A percentile compares a stretch with the other conserved stretches of the same genome.
phyloP scores from a whole-genome alignment of 2,888 invertebrate species.

The Drosophila maculinotata region DNA sequence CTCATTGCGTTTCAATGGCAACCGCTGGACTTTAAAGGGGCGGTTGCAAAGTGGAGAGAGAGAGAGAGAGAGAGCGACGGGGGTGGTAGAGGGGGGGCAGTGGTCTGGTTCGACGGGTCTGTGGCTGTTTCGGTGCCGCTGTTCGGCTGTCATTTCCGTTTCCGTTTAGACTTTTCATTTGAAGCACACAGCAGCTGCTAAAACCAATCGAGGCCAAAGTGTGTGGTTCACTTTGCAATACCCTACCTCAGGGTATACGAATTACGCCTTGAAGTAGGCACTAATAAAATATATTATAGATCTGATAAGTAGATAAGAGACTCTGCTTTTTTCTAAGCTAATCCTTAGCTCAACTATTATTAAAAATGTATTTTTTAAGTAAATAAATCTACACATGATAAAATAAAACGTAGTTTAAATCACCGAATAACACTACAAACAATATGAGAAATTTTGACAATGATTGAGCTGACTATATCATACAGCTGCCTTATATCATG shows the following conservation, averaged over 20 bases:
- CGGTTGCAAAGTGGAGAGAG: no score
- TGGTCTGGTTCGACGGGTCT: neutral
- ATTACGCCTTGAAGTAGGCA: neutral
- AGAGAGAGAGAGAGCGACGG: no score
- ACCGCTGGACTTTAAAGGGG: constrained; percentile 41
- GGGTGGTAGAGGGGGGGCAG: neutral
- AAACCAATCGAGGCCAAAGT: constrained; percentile 42
- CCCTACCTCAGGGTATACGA: no score
- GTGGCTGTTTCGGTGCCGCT: constrained; percentile 14
- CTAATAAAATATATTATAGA: neutral
- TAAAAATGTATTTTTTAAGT: neutral
- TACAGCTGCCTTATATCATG: no score
- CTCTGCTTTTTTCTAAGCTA: no score
- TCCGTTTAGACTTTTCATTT: constrained; percentile 55
- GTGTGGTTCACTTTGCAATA: neutral
- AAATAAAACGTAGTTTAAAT: no score
- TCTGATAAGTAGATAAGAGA: neutral
- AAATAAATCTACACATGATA: no score
- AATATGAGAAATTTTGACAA: no score
- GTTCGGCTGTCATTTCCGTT: constrained; percentile 55
- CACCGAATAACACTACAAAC: no score
- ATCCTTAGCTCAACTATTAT: no score
- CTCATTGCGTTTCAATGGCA: constrained; percentile 62
- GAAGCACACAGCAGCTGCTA: constrained; percentile 24
- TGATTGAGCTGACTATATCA: no score